Conservation (phyloP, 2,888 invertebrate species). For the Cistogaster globosa region DNA sequence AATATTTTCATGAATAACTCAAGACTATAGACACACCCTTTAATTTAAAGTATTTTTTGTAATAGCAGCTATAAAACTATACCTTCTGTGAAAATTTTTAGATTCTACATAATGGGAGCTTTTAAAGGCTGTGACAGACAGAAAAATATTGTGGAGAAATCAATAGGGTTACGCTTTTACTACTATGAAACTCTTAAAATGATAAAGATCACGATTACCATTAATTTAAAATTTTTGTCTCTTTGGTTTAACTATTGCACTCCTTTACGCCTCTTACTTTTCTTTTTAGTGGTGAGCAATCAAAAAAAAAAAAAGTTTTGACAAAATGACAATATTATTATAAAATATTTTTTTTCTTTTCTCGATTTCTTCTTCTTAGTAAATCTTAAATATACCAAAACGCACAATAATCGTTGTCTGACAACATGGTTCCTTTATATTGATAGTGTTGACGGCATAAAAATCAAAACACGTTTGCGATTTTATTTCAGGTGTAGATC, state of each 20-base stretch:
- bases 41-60: too few relatives aligned
- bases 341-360: constrained; percentile 33
- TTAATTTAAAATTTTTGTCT: too few relatives aligned
- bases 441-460: constrained; percentile 47
- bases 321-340: constrained; percentile 36
- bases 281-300: constrained; percentile 13
- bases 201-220: too few relatives aligned
- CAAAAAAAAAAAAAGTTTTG: constrained; percentile 21
- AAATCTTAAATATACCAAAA: neutral
- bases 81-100: too few relatives aligned
- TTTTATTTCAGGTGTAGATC: constrained; percentile 65
- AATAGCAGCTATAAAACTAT: too few relatives aligned
- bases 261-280: neutral
- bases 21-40: too few relatives aligned
- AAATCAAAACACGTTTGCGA: constrained; percentile 58
- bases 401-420: neutral
- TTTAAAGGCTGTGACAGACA: too few relatives aligned
- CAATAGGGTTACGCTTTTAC: too few relatives aligned
- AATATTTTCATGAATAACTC: too few relatives aligned
- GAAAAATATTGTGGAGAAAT: too few relatives aligned
- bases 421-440: neutral
- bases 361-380: neutral
- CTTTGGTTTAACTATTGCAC: neutral
- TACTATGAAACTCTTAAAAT: too few relatives aligned
- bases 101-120: too few relatives aligned